These are phyloP conservation scores for Pseudomugil gertrudae DNA, from an alignment of 2,797 vertebrate genomes.

Conservation along the genomic window DNA sequence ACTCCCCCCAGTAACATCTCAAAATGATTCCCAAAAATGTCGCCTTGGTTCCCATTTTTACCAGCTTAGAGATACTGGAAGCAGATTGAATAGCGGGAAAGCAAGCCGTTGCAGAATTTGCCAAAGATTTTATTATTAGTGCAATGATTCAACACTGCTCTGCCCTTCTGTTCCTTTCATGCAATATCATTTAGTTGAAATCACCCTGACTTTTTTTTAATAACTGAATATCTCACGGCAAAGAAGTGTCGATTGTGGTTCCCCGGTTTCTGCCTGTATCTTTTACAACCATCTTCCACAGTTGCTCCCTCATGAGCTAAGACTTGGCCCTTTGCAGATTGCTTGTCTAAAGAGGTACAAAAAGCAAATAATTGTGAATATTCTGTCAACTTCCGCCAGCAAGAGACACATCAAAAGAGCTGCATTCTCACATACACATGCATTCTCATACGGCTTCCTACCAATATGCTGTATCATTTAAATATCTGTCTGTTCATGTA, in stretches of 20 bases:
- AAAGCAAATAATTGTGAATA: slow-evolving; percentile 68
- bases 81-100: slow-evolving; percentile 71
- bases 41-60: slow-evolving; percentile 70
- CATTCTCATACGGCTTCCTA: slow-evolving; percentile 58
- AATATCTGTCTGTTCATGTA: slow-evolving; percentile 63
- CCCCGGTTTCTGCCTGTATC: slow-evolving; percentile 73
- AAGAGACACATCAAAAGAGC: slow-evolving; percentile 59
- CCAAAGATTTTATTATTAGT: slow-evolving; percentile 76
- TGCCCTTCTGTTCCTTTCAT: slow-evolving; percentile 67
- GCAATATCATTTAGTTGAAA: slow-evolving; percentile 66
- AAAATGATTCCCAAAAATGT: slow-evolving; percentile 73
- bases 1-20: slow-evolving; percentile 72
- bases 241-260: slow-evolving; percentile 71
- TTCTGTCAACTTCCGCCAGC: slow-evolving; percentile 68
- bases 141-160: slow-evolving; percentile 57
- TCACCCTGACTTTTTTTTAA: slow-evolving; percentile 52
- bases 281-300: slow-evolving; percentile 74
- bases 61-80: slow-evolving; percentile 73
- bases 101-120: slow-evolving; percentile 64
- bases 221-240: slow-evolving; percentile 66
- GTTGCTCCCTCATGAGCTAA: slow-evolving; percentile 67
- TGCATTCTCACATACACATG: slow-evolving; percentile 44
- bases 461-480: slow-evolving; percentile 62
- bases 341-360: slow-evolving; percentile 68
- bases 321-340: slow-evolving; percentile 66